These are phyloP conservation scores for Rhinopomastus cyanomelas DNA, from an alignment of 2,113 vertebrate genomes.

Conservation along the genomic window DNA sequence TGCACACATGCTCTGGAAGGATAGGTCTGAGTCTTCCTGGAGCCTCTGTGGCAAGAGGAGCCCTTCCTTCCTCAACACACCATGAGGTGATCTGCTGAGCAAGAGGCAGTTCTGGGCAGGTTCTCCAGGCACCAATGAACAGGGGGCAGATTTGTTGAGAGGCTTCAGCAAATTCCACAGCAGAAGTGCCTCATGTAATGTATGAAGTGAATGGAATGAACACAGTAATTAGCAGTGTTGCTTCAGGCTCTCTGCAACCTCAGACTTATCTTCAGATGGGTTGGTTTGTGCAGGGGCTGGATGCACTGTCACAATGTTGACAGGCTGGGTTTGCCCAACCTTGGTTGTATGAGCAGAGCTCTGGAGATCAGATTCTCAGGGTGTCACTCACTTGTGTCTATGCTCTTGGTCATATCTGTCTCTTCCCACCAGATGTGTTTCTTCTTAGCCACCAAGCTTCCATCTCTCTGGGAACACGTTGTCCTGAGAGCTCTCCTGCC, in stretches of 20 bases:
- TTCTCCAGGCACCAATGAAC: not conserved
- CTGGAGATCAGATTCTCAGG: not conserved
- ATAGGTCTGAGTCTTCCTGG: not conserved
- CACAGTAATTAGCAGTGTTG: not conserved
- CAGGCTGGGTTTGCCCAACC: fast-evolving
- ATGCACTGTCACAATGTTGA: not conserved
- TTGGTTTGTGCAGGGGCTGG: not conserved
- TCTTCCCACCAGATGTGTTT: not conserved
- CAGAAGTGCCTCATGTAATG: not conserved
- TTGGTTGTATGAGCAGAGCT: not conserved
- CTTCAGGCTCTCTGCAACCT: not conserved
- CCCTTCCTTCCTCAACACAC: not conserved
- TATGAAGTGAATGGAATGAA: not conserved
- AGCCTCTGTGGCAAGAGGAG: not conserved
- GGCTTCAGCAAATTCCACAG: not conserved
- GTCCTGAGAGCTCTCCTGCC: not conserved
- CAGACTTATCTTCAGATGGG: not conserved
- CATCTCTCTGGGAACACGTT: not conserved
- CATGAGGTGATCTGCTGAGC: fast-evolving
- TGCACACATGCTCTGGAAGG: not conserved
- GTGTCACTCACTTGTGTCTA: fast-evolving
- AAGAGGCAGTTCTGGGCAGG: not conserved
- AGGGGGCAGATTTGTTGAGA: not conserved
- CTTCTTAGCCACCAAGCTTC: not conserved
- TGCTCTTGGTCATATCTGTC: not conserved